Conservation (phyloP, 2,888 invertebrate species). For the Venustoraphidia nigricollis region DNA sequence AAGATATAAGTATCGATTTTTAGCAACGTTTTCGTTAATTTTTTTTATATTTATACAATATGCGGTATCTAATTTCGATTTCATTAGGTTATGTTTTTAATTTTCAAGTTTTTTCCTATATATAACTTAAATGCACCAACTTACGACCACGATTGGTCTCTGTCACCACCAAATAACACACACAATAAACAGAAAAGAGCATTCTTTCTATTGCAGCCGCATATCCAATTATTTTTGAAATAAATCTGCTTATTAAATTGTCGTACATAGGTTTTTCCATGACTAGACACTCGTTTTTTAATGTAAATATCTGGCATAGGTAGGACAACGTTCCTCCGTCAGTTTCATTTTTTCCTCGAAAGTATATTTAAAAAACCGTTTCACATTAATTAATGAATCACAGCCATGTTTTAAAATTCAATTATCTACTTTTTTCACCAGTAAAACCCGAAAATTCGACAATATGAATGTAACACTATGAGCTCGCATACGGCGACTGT, state of each 20-base stretch:
- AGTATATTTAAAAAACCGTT: too few relatives aligned
- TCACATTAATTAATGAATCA: too few relatives aligned
- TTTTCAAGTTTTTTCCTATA: constrained; percentile 11
- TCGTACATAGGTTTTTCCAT: constrained; percentile 3
- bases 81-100: constrained; percentile 1
- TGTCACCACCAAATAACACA: constrained; percentile 11
- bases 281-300: constrained; percentile 1
- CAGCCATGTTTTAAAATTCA: too few relatives aligned
- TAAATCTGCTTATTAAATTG: constrained; percentile 5
- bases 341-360: constrained; percentile 1
- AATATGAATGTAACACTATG: too few relatives aligned
- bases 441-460: too few relatives aligned
- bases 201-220: constrained; percentile 12
- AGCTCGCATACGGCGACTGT: too few relatives aligned
- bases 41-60: constrained; percentile 9
- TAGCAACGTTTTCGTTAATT: constrained; percentile 12
- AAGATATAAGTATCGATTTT: constrained; percentile 15
- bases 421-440: too few relatives aligned
- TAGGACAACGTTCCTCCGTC: constrained; percentile 3
- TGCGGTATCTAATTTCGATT: constrained; percentile 8
- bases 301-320: constrained; percentile 1
- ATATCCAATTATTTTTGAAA: constrained; percentile 9
- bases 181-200: constrained; percentile 15
- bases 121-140: constrained; percentile 9
- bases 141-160: constrained; percentile 9